Evolutionary conservation across 2,797 vertebrate species (phyloP).

Genomic region (Gymnodraco acuticeps): DNA sequence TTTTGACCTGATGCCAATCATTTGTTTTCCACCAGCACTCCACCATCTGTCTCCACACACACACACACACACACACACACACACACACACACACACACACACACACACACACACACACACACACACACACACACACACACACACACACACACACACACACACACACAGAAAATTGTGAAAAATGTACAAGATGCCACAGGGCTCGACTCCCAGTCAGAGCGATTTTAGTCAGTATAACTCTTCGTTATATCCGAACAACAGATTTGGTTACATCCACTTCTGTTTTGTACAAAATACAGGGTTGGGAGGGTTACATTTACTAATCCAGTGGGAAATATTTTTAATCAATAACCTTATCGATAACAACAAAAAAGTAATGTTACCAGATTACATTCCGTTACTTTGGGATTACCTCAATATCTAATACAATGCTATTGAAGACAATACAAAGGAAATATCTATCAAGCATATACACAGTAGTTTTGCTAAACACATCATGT

Average conservation of each 20-base stretch:
- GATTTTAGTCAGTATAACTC: constrained; percentile 22
- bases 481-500: no score
- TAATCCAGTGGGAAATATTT: no score
- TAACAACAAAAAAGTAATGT: no score
- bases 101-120: neutral
- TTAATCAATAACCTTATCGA: no score
- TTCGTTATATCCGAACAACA: neutral
- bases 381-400: no score
- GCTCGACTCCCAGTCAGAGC: neutral
- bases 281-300: neutral
- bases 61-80: no score
- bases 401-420: no score
- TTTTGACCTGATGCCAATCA: constrained; percentile 56
- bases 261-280: neutral
- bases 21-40: constrained; percentile 43
- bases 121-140: neutral
- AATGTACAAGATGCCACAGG: neutral
- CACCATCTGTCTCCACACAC: constrained; percentile 36
- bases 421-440: no score
- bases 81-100: neutral
- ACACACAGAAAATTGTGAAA: neutral
- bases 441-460: no score
- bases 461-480: no score
- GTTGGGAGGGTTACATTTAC: no score
- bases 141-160: neutral